A percentile compares a stretch with the other conserved stretches of the same genome.
Conservation (phyloP, 2,113 vertebrate genomes). For the Planiliza haematocheilus region DNA sequence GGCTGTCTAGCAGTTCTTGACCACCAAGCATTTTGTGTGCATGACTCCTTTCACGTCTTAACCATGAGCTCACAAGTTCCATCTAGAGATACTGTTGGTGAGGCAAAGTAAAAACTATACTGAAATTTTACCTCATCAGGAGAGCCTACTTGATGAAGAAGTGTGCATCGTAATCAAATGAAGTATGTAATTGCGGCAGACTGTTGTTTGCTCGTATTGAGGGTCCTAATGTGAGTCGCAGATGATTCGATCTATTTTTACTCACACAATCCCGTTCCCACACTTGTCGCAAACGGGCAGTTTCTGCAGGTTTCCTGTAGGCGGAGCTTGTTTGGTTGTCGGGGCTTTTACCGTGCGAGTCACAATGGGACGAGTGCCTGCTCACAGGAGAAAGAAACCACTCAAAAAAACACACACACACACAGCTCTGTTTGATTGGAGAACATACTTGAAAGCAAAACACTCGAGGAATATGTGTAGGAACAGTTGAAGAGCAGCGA, state of each 20-base stretch:
- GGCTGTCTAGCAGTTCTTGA: no score
- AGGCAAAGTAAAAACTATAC: no score
- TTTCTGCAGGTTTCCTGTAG: constrained; percentile 89
- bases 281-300: constrained; percentile 97
- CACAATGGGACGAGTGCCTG: constrained; percentile 90
- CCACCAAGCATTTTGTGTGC: no score
- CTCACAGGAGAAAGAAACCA: constrained; percentile 29
- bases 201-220: background rate
- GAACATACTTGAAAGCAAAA: constrained; percentile 24
- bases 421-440: background rate
- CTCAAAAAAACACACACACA: background rate
- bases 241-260: constrained; percentile 63
- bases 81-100: no score
- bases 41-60: no score
- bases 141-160: no score
- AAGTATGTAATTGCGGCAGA: no score
- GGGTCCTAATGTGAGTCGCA: constrained; percentile 38
- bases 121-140: no score
- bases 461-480: constrained; percentile 1
- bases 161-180: no score
- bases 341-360: constrained; percentile 93
- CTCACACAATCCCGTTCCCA: constrained; percentile 96
- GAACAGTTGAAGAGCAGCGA: background rate
- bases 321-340: constrained; percentile 82
- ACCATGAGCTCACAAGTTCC: no score